Conservation (phyloP, 2,797 vertebrate species). For the Nothura maculosa region DNA sequence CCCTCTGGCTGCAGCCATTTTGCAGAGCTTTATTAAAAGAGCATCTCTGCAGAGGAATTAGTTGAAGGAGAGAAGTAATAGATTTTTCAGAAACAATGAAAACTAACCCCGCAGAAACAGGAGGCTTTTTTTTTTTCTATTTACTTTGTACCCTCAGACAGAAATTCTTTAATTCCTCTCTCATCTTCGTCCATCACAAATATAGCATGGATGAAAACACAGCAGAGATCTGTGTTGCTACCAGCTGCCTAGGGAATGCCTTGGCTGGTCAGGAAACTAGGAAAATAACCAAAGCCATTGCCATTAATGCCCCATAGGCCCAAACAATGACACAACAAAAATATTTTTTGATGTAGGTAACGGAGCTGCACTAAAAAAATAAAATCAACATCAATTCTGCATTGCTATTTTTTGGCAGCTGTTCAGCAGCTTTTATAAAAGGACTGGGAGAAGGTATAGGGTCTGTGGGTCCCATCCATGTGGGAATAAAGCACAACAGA, state of each 20-base stretch:
- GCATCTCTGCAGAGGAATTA: constrained; percentile 13
- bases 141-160: not conserved
- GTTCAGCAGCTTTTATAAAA: constrained; percentile 17
- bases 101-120: not conserved
- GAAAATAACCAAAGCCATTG: not conserved
- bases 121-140: not conserved
- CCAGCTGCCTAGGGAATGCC: not conserved
- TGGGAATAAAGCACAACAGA: constrained; percentile 32
- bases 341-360: not conserved
- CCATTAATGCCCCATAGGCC: not conserved
- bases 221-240: not conserved
- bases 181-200: not conserved
- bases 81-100: constrained; percentile 11
- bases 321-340: not conserved
- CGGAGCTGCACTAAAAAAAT: not conserved
- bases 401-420: not conserved
- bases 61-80: constrained; percentile 25
- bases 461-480: not conserved
- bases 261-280: not conserved
- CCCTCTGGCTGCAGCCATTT: constrained; percentile 49
- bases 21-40: constrained; percentile 64
- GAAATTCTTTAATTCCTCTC: constrained; percentile 2
- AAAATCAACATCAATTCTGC: not conserved
- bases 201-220: not conserved
- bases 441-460: not conserved